Evolutionary conservation across 2,797 vertebrate species (phyloP).

Genomic region (Sebastolobus altivelis): DNA sequence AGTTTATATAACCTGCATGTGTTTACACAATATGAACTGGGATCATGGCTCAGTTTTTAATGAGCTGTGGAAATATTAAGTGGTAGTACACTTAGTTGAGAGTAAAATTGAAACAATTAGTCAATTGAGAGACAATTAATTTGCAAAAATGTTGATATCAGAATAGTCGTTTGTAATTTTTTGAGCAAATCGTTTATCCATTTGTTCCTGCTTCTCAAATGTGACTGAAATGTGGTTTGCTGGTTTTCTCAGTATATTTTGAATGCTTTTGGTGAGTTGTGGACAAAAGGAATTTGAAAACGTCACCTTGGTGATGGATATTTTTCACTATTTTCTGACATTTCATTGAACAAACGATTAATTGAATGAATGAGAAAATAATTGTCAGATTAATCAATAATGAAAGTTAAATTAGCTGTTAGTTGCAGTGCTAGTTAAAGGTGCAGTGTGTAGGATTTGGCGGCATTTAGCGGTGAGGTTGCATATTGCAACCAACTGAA

Average conservation of each 20-base stretch:
- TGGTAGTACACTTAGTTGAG: background rate
- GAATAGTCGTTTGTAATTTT: background rate
- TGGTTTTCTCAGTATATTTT: background rate
- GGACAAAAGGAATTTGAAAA: background rate
- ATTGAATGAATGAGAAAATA: background rate
- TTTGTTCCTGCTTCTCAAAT: background rate
- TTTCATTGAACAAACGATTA: background rate
- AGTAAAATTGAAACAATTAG: conserved; percentile 1
- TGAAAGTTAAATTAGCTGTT: background rate
- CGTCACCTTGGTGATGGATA: background rate
- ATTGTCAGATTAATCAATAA: background rate
- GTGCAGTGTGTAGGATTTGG: background rate
- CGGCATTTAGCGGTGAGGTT: background rate
- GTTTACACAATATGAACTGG: conserved; percentile 1
- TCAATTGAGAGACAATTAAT: background rate
- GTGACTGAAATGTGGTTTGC: background rate
- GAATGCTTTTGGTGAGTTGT: background rate
- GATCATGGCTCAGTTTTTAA: background rate
- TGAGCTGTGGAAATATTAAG: background rate
- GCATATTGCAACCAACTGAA: background rate
- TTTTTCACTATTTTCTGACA: background rate
- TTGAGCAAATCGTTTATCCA: background rate
- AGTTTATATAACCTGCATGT: background rate
- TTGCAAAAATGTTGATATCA: background rate
- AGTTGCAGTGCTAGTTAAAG: background rate